Evolutionary conservation across 1,140 invertebrate species (phyloP).

Genomic region (Scaptomyza graminum): DNA sequence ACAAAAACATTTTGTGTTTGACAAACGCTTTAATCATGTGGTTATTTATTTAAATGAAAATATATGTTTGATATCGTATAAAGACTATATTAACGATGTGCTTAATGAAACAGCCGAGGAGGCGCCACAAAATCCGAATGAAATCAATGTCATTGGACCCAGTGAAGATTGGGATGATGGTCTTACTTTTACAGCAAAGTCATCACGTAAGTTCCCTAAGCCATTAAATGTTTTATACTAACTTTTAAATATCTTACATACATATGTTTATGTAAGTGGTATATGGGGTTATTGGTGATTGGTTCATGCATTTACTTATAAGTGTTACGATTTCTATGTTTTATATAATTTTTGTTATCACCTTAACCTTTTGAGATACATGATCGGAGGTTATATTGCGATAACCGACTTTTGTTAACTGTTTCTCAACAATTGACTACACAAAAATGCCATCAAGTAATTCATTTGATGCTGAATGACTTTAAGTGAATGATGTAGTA

Average conservation of each 20-base stretch:
- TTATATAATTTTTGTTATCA: not conserved
- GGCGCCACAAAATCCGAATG: slow-evolving; percentile 73
- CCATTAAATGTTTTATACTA: slow-evolving; percentile 19
- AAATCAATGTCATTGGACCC: slow-evolving; percentile 78
- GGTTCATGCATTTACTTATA: slow-evolving; percentile 31
- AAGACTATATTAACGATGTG: slow-evolving; percentile 92
- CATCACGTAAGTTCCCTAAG: slow-evolving; percentile 88
- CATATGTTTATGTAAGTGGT: slow-evolving; percentile 27
- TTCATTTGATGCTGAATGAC: slow-evolving; percentile 34
- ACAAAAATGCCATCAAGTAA: slow-evolving; percentile 74
- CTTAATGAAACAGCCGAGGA: slow-evolving; percentile 89
- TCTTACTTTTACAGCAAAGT: slow-evolving; percentile 93
- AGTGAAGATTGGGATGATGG: slow-evolving; percentile 91
- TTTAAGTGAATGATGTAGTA: slow-evolving; percentile 10
- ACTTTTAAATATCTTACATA: slow-evolving; percentile 23
- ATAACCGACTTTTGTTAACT: slow-evolving; percentile 47
- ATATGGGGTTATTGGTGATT: slow-evolving; percentile 27
- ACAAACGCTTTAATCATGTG: slow-evolving; percentile 5
- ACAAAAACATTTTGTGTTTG: slow-evolving; percentile 9
- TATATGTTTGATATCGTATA: slow-evolving; percentile 28
- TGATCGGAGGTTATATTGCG: slow-evolving; percentile 67
- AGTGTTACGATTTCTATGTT: slow-evolving; percentile 21
- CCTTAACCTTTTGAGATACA: slow-evolving; percentile 24
- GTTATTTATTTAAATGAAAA: slow-evolving; percentile 18
- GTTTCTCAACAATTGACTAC: slow-evolving; percentile 66